Evolutionary conservation across 2,888 invertebrate genomes (phyloP), one percentile per base, ranked within the genome.

Genomic region (Chrysolina oricalcia): DNA sequence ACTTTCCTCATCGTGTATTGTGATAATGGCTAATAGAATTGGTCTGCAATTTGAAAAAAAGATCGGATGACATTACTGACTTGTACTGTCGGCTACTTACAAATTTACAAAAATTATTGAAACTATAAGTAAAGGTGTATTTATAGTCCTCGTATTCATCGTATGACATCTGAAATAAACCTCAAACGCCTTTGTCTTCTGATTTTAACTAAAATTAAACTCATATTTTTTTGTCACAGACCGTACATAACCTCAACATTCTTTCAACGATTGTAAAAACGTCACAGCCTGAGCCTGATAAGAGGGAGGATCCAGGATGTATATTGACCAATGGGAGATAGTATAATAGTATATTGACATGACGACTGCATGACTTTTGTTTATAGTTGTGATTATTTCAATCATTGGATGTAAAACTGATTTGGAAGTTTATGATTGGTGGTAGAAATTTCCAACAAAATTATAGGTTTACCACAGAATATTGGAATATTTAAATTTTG

Each of bases 201-300:
- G 15, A 76, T 50, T 46, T 70, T 72, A 70, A 62, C 48, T 73
- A 73, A 73, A 73, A 67, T 66, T 67, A 76, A 73, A 76, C 66
- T 73, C 76, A 76, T 76, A 76, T 75, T 76, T 75, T 72, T 76
- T 73, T 43, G 43, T 73, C 67, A 70, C 19, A 56, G 46, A 53
- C 56, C 46, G 9, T 35, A 70, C 76, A 62, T 76, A 76, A 76
- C 76, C 76, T 76, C 76, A 73, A 70, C 68, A 72, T 65, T 46
- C 59, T 65, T 59, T 21, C 17, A 17, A 48, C 8, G 15, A 46
- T 15, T 48, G 2, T 15, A 15, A 13, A 53, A 53, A 21, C 53
- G 53, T 53, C 53, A 53, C 13, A 46, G 46, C n/a, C 46, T 15
- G 4, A 13, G 21, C 19, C 13, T 53, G 10, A 53, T 10, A 11